phyloP scores from a whole-genome alignment of 2,113 vertebrate genomes.

The Heterotis niloticus region DNA sequence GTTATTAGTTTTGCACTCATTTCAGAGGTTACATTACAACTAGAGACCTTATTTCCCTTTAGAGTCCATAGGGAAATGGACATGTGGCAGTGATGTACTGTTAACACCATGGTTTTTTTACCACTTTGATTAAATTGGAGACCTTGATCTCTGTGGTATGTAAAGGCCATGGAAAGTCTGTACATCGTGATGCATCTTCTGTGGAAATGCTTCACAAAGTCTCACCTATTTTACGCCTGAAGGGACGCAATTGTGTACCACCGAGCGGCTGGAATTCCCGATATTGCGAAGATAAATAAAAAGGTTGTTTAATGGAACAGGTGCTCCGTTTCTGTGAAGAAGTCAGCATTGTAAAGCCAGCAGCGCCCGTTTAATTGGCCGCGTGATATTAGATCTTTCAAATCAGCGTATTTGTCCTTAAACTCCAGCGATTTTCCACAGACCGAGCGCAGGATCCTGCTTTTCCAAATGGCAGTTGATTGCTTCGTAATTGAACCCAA shows the following conservation, averaged over 20 bases:
- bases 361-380: background rate
- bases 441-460: background rate
- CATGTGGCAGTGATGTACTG: no score
- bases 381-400: background rate
- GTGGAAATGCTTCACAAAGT: no score
- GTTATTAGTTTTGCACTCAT: no score
- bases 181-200: no score
- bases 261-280: background rate
- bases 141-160: no score
- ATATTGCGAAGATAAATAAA: background rate
- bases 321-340: background rate
- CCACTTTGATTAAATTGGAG: no score
- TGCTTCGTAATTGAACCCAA: background rate
- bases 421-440: background rate
- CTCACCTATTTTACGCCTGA: no score
- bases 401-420: conserved; percentile 6
- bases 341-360: background rate
- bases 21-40: no score
- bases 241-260: background rate
- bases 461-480: background rate
- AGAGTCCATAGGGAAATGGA: no score
- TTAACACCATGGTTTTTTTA: no score
- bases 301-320: background rate
- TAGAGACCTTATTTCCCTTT: no score
- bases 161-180: no score